Conservation (phyloP, 1,140 invertebrate genomes). For the Gonioctena quinquepunctata region DNA sequence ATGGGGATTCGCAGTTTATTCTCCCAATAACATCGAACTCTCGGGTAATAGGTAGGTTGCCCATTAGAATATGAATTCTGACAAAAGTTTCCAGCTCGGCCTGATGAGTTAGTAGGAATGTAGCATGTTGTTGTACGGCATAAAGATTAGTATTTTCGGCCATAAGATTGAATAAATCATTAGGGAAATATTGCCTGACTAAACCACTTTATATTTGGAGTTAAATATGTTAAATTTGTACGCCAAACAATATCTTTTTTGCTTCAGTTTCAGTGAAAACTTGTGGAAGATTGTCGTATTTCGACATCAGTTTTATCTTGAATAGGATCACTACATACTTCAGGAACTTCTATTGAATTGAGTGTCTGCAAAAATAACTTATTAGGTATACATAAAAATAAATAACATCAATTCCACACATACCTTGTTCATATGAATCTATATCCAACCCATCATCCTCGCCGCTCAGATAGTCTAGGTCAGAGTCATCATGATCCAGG, state of each 20-base stretch:
- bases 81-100: constrained; percentile 26
- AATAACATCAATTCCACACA: neutral
- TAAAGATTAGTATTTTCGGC: constrained; percentile 25
- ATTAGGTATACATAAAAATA: neutral
- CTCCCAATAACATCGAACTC: constrained; percentile 26
- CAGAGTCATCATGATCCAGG: neutral
- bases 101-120: constrained; percentile 16
- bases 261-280: neutral
- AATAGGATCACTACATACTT: neutral
- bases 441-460: neutral
- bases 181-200: neutral
- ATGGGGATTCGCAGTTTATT: constrained; percentile 4
- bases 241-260: neutral
- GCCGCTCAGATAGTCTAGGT: neutral
- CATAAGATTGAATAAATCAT: constrained; percentile 7
- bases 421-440: neutral
- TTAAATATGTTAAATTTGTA: neutral
- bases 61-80: constrained; percentile 26
- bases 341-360: neutral
- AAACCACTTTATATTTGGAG: neutral
- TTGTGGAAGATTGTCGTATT: neutral
- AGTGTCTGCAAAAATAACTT: neutral
- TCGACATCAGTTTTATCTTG: neutral
- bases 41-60: constrained; percentile 22
- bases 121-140: constrained; percentile 14